Base-by-base conservation (phyloP, 2,113 vertebrate species). In the Toxotes jaculatrix region DNA sequence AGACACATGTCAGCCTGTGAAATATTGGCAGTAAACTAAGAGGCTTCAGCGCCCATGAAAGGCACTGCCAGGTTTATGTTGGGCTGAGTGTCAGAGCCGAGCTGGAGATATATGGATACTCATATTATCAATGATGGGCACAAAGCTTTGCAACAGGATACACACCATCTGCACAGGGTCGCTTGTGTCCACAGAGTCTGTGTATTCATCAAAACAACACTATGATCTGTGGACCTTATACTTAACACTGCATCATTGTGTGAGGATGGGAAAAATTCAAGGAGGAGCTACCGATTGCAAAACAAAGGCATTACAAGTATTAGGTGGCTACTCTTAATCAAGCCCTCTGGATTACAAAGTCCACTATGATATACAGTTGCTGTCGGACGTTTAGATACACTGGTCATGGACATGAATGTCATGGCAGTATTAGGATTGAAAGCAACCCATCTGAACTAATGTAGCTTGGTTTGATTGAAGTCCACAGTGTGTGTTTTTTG, bases 1-100 rank as follows among this genome's bases (percentile, higher is more conserved):
- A 40, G 89, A 87, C 83, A 77, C 72, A 32, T 65, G 84, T 82
- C 79, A 71, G 59, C 67, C n/a, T 0, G 71, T 86, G 82, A 91
- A 64, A 75, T 88, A 89, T 85, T 55, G 83, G 69, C 85, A 51
- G 63, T 81, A 67, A 70, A 73, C 57, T 60, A 12, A 79, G 74
- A 78, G 68, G 62, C 71, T 59, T 79, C 79, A 59, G 4, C 3
- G 43, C 69, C 68, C 83, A 82, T 83, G 67, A 89, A 89, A 73
- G 72, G 67, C 1, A n/a, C 9, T 42, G 34, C 4, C 69, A 66
- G 74, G 74, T 84, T 87, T 83, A 71, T 77, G 61, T 81, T 53
- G 7, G 40, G 53, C 32, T 64, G 62, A 45, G 62, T 43, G 49
- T 84, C 64, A 73, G 67, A 42, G 43, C 23, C 2, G 14, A 71